A percentile compares a stretch with the other conserved stretches of the same genome.
phyloP scores from a whole-genome alignment of 2,888 invertebrate genomes.

The Orchesella flavescens region DNA sequence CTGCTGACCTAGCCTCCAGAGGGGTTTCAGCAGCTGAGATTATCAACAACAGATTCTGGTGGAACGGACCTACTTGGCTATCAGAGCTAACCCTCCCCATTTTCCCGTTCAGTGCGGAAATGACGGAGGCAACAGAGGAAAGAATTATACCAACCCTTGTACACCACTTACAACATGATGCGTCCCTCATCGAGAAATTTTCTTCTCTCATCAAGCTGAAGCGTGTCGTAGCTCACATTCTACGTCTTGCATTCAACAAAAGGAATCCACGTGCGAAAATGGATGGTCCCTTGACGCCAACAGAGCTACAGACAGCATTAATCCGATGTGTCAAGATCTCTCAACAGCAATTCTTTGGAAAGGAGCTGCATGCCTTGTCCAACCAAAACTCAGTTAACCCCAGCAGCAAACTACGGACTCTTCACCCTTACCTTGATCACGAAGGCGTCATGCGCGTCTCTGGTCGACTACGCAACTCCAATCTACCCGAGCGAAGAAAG shows the following conservation, averaged over 20 bases:
- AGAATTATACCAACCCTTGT: not conserved
- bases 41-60: slow-evolving; percentile 13
- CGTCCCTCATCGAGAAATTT: not conserved
- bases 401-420: not conserved
- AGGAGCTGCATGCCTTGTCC: not conserved
- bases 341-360: not conserved
- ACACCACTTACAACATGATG: too few relatives aligned
- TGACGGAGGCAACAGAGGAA: slow-evolving; percentile 3
- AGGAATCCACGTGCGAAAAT: not conserved
- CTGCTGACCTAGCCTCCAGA: slow-evolving; percentile 72
- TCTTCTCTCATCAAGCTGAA: not conserved
- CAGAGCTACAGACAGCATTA: too few relatives aligned
- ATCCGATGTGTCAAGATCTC: not conserved
- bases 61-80: slow-evolving; percentile 22
- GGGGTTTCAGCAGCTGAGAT: not conserved
- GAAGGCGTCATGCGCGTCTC: slow-evolving; percentile 69
- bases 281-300: too few relatives aligned
- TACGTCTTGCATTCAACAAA: not conserved
- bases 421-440: slow-evolving; percentile 17
- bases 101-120: too few relatives aligned
- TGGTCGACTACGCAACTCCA: slow-evolving; percentile 71
- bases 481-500: slow-evolving; percentile 66
- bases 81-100: too few relatives aligned
- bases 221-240: not conserved
- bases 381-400: not conserved